Evolutionary conservation across 2,113 vertebrate genomes (phyloP).

Genomic region (Psilopsiagon aurifrons): DNA sequence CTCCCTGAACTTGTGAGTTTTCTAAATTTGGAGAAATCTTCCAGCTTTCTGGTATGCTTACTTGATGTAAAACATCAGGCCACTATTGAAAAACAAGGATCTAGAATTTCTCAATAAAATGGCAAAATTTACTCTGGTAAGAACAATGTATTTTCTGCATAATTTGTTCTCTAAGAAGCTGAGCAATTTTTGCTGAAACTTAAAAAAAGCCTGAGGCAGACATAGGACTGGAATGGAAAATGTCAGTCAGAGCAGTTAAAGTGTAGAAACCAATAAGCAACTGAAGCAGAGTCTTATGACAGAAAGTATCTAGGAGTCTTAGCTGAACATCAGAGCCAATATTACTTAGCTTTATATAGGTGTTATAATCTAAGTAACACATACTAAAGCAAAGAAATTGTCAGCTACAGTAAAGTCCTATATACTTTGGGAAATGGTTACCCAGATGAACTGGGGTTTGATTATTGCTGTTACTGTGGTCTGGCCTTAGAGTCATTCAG

Average conservation of each 20-base stretch:
- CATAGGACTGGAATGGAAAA: not conserved
- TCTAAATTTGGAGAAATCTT: not conserved
- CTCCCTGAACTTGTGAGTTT: not conserved
- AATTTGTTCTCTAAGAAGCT: not conserved
- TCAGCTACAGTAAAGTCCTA: not conserved
- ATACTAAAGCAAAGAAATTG: not conserved
- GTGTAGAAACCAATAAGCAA: not conserved
- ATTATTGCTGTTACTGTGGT: not conserved
- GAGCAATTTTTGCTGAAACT: not conserved
- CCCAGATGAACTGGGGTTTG: not conserved
- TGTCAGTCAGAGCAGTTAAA: constrained; percentile 20
- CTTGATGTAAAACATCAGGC: not conserved
- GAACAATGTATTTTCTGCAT: not conserved
- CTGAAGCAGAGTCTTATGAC: not conserved
- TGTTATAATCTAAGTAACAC: not conserved
- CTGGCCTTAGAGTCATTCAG: not conserved
- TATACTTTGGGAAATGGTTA: not conserved
- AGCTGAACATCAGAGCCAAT: not conserved
- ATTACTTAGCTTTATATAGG: not conserved
- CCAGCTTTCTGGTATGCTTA: not conserved
- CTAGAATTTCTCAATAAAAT: not conserved
- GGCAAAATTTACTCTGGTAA: not conserved
- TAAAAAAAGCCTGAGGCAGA: not conserved
- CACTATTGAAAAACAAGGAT: not conserved
- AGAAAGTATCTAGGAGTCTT: not conserved